Evolutionary conservation across 2,797 vertebrate genomes (phyloP), one percentile per base, ranked within the genome.

Genomic region (Aeoliscus strigatus): DNA sequence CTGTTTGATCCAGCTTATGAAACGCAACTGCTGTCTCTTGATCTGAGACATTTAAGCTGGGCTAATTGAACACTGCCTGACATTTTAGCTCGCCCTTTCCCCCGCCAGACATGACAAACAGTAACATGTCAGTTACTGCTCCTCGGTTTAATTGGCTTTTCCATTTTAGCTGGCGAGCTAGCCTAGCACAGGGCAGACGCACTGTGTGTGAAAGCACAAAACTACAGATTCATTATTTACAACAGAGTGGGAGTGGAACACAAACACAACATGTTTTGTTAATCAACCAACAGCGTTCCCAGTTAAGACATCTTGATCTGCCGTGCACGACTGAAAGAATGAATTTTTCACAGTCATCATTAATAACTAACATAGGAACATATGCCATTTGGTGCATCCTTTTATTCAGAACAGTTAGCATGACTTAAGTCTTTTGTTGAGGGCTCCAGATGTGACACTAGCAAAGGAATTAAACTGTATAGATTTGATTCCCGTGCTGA

Each of bases 61-160:
- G 39, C 71, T 77, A 80, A 83, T 72, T 83, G 73, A 83, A 76
- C 32, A 27, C 61, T 39, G 51, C 39, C 55, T 80, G 80, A 80
- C 73, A 81, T 84, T 79, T 75, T 28, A 28, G 51, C 45, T 66
- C 60, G 39, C 29, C 40, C 48, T 35, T 27, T 35, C 52, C 59
- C 12, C 64, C 32, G 45, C 25, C 41, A 58, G 49, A 69, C 55
- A 63, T 75, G 74, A 66, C 77, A 77, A 73, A 80, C 51, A 51
- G 44, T 10, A 54, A 53, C 75, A 35, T 53, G 64, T 77, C 66
- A 70, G 60, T 39, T 55, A 62, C 47, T 7, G 12, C 55, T 39
- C 56, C 33, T 65, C 49, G 3, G 25, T 50, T 41, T 80, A 77
- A 83, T 83, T 82, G 75, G 56, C 49, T 62, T 64, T 61, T n/a